Conservation (phyloP, 2,113 vertebrate species). For the Tachysurus fulvidraco region DNA sequence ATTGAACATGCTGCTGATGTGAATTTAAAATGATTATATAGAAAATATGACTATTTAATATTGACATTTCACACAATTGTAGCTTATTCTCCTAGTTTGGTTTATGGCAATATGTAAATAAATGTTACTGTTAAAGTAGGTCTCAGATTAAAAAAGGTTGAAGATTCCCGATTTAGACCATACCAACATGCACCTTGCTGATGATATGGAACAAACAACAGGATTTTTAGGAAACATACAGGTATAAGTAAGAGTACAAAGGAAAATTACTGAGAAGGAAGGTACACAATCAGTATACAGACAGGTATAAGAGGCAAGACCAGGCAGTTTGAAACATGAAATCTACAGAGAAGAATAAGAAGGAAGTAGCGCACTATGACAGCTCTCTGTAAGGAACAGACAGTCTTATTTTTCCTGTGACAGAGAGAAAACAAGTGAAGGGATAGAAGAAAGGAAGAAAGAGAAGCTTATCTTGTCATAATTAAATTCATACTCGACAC, state of each 20-base stretch:
- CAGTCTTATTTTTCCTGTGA: slow-evolving; percentile 15
- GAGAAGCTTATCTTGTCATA: background rate
- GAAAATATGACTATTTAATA: no score
- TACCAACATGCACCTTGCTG: background rate
- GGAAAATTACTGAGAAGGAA: background rate
- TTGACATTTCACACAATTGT: no score
- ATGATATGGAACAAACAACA: background rate
- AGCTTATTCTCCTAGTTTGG: no score
- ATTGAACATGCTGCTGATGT: no score
- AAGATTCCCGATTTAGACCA: background rate
- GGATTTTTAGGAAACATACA: background rate
- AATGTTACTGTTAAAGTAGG: no score
- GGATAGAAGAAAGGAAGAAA: background rate
- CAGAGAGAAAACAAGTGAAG: background rate
- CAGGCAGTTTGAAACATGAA: slow-evolving; percentile 4
- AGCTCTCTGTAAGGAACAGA: slow-evolving; percentile 34
- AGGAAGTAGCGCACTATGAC: slow-evolving; percentile 1
- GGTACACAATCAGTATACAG: background rate
- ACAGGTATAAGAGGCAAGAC: background rate
- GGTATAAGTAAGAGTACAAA: background rate
- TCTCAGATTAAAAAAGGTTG: no score
- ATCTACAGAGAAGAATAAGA: slow-evolving; percentile 29
- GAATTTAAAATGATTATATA: no score
- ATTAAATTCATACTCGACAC: background rate
- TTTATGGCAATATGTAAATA: no score